A percentile compares a stretch with the other conserved stretches of the same genome.
These are phyloP conservation scores for Tenualosa thibaudeaui DNA, from an alignment of 2,797 vertebrate species.

Conservation along the genomic window DNA sequence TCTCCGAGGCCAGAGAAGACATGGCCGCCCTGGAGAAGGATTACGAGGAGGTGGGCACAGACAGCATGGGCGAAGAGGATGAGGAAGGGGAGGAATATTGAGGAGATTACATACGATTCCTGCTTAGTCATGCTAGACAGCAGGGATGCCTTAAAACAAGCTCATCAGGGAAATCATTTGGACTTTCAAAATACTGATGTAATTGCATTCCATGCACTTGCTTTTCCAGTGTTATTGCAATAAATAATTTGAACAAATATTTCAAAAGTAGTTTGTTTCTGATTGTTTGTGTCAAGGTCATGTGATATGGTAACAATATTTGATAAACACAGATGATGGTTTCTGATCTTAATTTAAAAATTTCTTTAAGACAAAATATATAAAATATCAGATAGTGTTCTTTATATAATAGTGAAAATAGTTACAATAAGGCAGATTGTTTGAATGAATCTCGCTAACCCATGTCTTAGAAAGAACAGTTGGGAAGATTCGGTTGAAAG, in stretches of 20 bases:
- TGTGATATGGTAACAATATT: background rate
- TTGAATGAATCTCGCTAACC: too few relatives aligned
- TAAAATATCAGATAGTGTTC: background rate
- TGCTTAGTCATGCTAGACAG: slow-evolving; percentile 50
- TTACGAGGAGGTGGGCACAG: slow-evolving; percentile 93
- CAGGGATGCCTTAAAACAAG: slow-evolving; percentile 15
- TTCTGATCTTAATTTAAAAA: background rate
- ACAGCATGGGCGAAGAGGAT: slow-evolving; percentile 75
- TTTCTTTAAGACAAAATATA: too few relatives aligned
- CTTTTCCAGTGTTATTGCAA: slow-evolving; percentile 21
- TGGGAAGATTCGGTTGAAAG: too few relatives aligned
- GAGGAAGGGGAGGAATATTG: slow-evolving; percentile 77
- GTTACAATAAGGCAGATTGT: background rate
- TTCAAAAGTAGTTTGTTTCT: background rate
- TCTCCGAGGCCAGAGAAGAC: slow-evolving; percentile 91
- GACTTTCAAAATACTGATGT: background rate
- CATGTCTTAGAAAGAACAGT: too few relatives aligned
- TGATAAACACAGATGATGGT: background rate
- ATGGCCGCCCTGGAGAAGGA: slow-evolving; percentile 95
- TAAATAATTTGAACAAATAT: background rate
- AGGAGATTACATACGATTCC: slow-evolving; percentile 49
- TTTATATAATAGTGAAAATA: background rate
- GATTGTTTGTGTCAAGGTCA: background rate
- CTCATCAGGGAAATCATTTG: background rate
- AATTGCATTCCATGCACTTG: slow-evolving; percentile 17